Conservation (phyloP, 2,113 vertebrate species). For the Dolichotis patagonum region DNA sequence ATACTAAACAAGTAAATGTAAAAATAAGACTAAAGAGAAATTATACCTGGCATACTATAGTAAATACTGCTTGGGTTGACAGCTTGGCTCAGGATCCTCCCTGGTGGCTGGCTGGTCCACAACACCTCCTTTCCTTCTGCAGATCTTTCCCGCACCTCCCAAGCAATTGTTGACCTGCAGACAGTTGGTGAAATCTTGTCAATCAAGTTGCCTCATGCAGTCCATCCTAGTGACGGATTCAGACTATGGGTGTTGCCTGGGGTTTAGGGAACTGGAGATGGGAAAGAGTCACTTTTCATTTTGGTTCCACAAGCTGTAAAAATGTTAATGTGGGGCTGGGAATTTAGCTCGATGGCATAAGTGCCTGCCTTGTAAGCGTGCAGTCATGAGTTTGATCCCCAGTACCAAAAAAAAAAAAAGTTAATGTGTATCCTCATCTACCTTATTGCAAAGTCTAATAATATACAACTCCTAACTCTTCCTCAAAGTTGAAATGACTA, state of each 20-base stretch:
- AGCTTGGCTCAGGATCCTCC: not conserved
- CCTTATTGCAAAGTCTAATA: not conserved
- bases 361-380: no score
- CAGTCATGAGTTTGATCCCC: no score
- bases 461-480: not conserved
- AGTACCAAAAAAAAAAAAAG: no score
- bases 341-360: no score
- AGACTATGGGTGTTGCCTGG: not conserved
- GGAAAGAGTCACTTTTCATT: not conserved
- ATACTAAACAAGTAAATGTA: not conserved
- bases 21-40: not conserved
- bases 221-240: not conserved
- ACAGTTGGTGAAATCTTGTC: not conserved
- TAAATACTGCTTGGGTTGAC: not conserved
- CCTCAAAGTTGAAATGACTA: not conserved
- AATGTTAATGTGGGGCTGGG: no score
- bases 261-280: not conserved
- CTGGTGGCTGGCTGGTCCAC: rapidly evolving
- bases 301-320: not conserved
- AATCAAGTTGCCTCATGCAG: not conserved
- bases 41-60: rapidly evolving
- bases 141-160: rapidly evolving
- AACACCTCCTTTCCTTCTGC: rapidly evolving
- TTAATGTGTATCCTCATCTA: not conserved
- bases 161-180: no score